These are phyloP conservation scores for Acanthurus leucopareius DNA, from an alignment of 2,797 vertebrate species.

Conservation along the genomic window DNA sequence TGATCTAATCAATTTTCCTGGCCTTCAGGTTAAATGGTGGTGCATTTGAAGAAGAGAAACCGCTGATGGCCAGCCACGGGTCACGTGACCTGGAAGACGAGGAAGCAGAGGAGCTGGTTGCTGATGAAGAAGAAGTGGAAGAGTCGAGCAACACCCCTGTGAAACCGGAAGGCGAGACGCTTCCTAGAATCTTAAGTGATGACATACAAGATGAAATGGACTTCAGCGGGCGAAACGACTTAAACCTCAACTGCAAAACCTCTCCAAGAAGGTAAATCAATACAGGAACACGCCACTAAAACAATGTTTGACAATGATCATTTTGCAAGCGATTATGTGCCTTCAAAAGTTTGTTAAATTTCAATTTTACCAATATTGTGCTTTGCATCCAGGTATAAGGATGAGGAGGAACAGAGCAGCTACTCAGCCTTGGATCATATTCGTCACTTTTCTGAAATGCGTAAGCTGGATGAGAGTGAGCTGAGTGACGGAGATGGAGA, in stretches of 20 bases:
- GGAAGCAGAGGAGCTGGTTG: conserved; percentile 91
- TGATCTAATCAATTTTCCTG: conserved; percentile 15
- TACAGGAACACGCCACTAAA: background rate
- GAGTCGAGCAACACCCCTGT: conserved; percentile 83
- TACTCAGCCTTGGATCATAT: conserved; percentile 97
- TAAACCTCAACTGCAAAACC: conserved; percentile 92
- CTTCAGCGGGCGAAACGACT: conserved; percentile 88
- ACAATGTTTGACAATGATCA: background rate
- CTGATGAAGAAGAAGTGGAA: conserved; percentile 93
- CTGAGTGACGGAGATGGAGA: conserved; percentile 91
- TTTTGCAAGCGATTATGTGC: too few species aligned
- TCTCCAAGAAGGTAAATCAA: conserved; percentile 90
- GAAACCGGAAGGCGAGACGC: conserved; percentile 86
- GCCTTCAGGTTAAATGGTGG: conserved; percentile 91
- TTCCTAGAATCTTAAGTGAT: conserved; percentile 83
- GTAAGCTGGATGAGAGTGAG: conserved; percentile 94
- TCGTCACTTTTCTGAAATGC: conserved; percentile 95
- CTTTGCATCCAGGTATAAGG: conserved; percentile 89
- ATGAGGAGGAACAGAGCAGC: conserved; percentile 89
- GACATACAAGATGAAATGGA: conserved; percentile 89
- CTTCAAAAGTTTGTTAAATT: conserved; percentile 3
- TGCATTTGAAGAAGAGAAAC: conserved; percentile 93
- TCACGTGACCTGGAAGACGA: conserved; percentile 93
- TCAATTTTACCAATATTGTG: background rate
- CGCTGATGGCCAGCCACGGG: conserved; percentile 86